Base-by-base conservation (phyloP, 2,113 vertebrate genomes). In the Oncorhynchus nerka region DNA sequence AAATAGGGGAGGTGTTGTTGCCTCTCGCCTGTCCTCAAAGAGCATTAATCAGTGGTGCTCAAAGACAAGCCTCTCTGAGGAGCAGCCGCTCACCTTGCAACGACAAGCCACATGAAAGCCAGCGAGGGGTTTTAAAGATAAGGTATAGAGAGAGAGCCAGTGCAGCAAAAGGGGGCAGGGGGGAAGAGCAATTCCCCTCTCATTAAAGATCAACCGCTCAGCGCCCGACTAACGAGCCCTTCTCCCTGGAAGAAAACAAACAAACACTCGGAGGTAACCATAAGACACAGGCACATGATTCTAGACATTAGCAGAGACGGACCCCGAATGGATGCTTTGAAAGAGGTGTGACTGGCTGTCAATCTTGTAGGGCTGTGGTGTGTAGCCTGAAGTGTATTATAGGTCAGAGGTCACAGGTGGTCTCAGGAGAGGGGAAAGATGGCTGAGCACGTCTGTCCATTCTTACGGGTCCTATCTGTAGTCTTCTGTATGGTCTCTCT, bases 171-270 rank as follows among this genome's bases (percentile, higher is more conserved):
- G 22, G 64, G 26, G 64, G 9, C 24, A 28, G 24, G 65, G 74
- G 9, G 39, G 39, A 45, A 45, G 9, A 81, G 57, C 61, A 80
- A 80, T 86, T 86, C 77, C 79, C 78, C 81, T 78, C 85, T 91
- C 82, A 84, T 92, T 92, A 91, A 84, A 77, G 88, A 86, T 87
- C 81, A 89, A 90, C 84, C 82, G 84, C 77, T 81, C 32, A 26
- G 74, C 75, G 81, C 76, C 68, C 48, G 13, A 51, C 78, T 88
- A 90, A 92, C 68, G 74, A 90, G 89, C 82, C 75, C 73, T 74
- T 30, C 81, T 66, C 65, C 79, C 72, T 81, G 74, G 87, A 86
- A 75, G 71, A 70, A 81, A 88, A 74, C 83, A 88, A 45, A 45
- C 39, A 45, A 77, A 74, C 79, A 84, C 72, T 71, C 48, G 48